Percentiles rank a stretch among this genome's conserved stretches.
These are phyloP conservation scores for Noctua janthina DNA, from an alignment of 2,888 invertebrate genomes.

Conservation along the genomic window DNA sequence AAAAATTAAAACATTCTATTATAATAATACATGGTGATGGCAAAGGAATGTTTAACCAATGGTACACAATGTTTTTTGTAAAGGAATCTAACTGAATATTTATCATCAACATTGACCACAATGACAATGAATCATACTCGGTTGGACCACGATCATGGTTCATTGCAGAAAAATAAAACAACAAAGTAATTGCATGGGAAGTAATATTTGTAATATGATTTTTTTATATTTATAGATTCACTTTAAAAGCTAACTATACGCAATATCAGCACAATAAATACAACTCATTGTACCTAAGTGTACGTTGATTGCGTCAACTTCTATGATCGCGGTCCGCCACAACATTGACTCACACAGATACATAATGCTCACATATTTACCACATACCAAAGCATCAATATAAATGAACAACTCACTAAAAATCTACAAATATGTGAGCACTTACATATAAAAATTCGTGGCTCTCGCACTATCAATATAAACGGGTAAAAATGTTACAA, in stretches of 20 bases:
- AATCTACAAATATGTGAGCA: constrained; percentile 66
- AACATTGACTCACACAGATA: constrained; percentile 52
- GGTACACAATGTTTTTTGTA: constrained; percentile 42
- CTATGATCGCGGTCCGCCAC: constrained; percentile 39
- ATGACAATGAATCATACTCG: constrained; percentile 48
- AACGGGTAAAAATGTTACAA: constrained; percentile 73
- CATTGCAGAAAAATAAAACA: constrained; percentile 6
- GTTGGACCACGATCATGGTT: constrained; percentile 43
- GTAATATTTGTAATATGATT: constrained; percentile 8
- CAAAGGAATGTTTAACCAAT: constrained; percentile 66
- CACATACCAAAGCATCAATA: constrained; percentile 58
- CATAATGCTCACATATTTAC: constrained; percentile 65
- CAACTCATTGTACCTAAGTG: neutral
- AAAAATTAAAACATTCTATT: constrained; percentile 43
- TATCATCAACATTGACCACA: constrained; percentile 55
- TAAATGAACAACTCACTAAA: constrained; percentile 55
- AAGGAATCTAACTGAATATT: constrained; percentile 53
- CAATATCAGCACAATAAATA: constrained; percentile 23
- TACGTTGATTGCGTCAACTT: neutral
- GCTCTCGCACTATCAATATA: constrained; percentile 64
- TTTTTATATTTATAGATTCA: neutral
- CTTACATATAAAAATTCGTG: constrained; percentile 67
- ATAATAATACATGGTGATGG: constrained; percentile 36
- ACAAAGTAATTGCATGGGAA: neutral
- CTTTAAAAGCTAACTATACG: constrained; percentile 30